Base-by-base conservation (phyloP, 2,797 vertebrate species). In the Gymnocypris eckloni region DNA sequence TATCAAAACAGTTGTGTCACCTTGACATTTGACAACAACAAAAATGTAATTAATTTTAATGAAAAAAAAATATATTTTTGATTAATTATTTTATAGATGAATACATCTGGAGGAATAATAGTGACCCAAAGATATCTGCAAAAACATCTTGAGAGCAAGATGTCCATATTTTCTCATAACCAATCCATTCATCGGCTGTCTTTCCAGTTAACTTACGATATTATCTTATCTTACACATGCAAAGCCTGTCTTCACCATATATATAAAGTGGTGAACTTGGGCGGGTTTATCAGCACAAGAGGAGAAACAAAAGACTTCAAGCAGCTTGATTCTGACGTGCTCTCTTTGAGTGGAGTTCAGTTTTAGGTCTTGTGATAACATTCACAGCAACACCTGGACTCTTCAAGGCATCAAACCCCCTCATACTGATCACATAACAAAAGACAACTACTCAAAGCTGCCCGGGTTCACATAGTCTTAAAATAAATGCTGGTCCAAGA, bases 331-430 rank as follows among this genome's bases (percentile, higher is more conserved):
- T 87, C 78, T 79, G 82, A 86, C 66, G 37, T 43, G 56, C 79
- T 79, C 64, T 86, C 84, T 88, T 72, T 66, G 61, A 82, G 6
- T 12, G 77, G 86, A 70, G 87, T 89, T 85, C 66, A 89, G 71
- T 54, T 86, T 56, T 43, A 72, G 80, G 86, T 81, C 81, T 75
- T 71, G 16, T 48, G 81, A 86, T 82, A 89, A 84, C 82, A 88
- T 85, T 86, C 78, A 83, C 52, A 61, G 50, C 69, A 85, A 84
- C 88, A 91, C 90, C 90, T 90, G 86, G 82, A 41, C 69, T 79
- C 39, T 77, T 87, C 43, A 67, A 78, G 69, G 71, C 81, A 81
- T 67, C 83, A 70, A 13, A 73, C 73, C 64, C 64, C 86, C 78
- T 85, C 79, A 84, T 86, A 79, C 83, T 67, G 81, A 80, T 86